Evolutionary conservation across 2,113 vertebrate species (phyloP), one percentile per base, ranked within the genome.

Genomic region (Heterotis niloticus): DNA sequence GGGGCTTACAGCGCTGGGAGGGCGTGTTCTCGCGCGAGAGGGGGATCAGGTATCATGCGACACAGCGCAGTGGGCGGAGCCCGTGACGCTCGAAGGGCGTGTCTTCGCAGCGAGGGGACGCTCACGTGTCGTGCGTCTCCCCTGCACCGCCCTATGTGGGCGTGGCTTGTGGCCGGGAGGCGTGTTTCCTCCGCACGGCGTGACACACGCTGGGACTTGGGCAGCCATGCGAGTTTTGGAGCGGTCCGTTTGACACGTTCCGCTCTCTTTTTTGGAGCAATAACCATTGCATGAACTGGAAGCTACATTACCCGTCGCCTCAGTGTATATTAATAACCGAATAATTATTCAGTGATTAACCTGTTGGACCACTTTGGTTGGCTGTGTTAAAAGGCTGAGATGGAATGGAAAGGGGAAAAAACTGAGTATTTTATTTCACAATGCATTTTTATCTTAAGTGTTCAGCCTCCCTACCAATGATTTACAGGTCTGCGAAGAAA

Each of bases 1-100:
- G 89, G 86, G 83, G 83, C 72, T 56, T 62, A 29, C 10, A 10
- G 13, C 18, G 57, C 52, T 12, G 23, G 20, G 71, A 5, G 44
- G 52, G 59, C n/a, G 62, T 54, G 51, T 44, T 65, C 68, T 13
- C 14, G 18, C 51, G 7, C 26, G 72, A 29, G n/a, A 75, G 64
- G 23, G 64, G 23, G 23, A 66, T 66, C 23, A 20, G 4, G 34
- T 44, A 44, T 44, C 34, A 7, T 44, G 34, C 34, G 34, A 44
- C 34, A 7, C 34, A 2, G 3, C 7, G 34, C 34, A 44, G 34
- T 44, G 34, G 34, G 34, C 7, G 34, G 34, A 44, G 34, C 34
- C 34, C 3, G 3, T 44, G 7, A 44, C 34, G 34, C 34, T 44
- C 34, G 34, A 44, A 44, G 34, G 34, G 34, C 34, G 34, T 44